Percentiles rank a stretch among this genome's conserved stretches.
phyloP scores from a whole-genome alignment of 2,797 vertebrate genomes.

The Girardinus metallicus region DNA sequence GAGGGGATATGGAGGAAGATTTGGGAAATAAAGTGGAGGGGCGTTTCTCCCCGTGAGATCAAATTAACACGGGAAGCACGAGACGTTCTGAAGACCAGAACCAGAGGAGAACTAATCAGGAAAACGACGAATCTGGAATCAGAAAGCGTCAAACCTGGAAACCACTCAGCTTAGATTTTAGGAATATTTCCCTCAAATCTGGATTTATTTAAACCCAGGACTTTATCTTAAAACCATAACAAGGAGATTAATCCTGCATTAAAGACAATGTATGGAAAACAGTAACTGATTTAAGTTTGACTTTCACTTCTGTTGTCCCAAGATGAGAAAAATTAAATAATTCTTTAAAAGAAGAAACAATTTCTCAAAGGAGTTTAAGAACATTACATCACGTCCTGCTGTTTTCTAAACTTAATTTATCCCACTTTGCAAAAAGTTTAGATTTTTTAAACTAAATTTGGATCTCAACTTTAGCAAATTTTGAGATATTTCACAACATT shows the following conservation, averaged over 20 bases:
- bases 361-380: neutral
- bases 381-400: neutral
- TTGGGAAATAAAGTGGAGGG: slow-evolving; percentile 46
- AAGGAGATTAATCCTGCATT: too few relatives aligned
- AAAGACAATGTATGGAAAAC: too few relatives aligned
- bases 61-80: slow-evolving; percentile 54
- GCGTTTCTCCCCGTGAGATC: slow-evolving; percentile 37
- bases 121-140: slow-evolving; percentile 49
- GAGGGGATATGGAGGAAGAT: slow-evolving; percentile 47
- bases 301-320: neutral
- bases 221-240: neutral
- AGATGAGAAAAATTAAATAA: neutral
- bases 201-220: slow-evolving; percentile 30
- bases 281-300: neutral
- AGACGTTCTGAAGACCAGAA: slow-evolving; percentile 40
- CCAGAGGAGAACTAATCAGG: slow-evolving; percentile 58
- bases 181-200: slow-evolving; percentile 15
- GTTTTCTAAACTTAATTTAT: neutral
- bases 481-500: neutral
- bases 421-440: neutral
- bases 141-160: slow-evolving; percentile 43
- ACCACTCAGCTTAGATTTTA: neutral
- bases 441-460: neutral
- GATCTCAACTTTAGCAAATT: neutral
- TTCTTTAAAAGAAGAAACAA: neutral